Evolutionary conservation across 2,113 vertebrate species (phyloP).

Genomic region (Pteruthius melanotis): DNA sequence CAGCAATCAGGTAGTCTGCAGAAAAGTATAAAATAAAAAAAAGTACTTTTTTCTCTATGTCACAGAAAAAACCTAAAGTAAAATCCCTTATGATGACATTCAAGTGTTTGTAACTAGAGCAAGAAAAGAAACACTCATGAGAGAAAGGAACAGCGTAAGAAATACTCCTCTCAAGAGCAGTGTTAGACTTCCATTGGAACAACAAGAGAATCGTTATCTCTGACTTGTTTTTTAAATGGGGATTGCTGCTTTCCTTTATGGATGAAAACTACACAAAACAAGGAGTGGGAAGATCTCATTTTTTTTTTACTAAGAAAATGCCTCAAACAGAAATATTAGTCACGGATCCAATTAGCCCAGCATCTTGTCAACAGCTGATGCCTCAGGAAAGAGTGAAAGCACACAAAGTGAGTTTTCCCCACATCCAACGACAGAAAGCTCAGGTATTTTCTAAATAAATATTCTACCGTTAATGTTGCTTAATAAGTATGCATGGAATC

Average conservation of each 20-base stretch:
- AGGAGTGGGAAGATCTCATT: not conserved
- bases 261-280: not conserved
- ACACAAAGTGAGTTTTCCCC: not conserved
- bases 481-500: not conserved
- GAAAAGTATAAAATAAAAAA: not conserved
- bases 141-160: not conserved
- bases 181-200: not conserved
- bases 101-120: not conserved
- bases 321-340: not conserved
- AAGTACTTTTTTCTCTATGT: not conserved
- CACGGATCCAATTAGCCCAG: not conserved
- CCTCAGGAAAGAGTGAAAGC: not conserved
- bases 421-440: not conserved
- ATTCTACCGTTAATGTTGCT: not conserved
- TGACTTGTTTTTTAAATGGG: not conserved
- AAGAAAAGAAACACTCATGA: not conserved
- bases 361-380: not conserved
- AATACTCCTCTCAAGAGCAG: not conserved
- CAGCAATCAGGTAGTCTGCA: not conserved
- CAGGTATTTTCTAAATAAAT: not conserved
- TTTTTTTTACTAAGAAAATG: not conserved
- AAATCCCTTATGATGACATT: not conserved
- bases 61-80: not conserved
- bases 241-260: not conserved
- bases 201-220: not conserved